These are phyloP conservation scores for Copidosoma aretas DNA, from an alignment of 2,888 invertebrate species.

Conservation along the genomic window DNA sequence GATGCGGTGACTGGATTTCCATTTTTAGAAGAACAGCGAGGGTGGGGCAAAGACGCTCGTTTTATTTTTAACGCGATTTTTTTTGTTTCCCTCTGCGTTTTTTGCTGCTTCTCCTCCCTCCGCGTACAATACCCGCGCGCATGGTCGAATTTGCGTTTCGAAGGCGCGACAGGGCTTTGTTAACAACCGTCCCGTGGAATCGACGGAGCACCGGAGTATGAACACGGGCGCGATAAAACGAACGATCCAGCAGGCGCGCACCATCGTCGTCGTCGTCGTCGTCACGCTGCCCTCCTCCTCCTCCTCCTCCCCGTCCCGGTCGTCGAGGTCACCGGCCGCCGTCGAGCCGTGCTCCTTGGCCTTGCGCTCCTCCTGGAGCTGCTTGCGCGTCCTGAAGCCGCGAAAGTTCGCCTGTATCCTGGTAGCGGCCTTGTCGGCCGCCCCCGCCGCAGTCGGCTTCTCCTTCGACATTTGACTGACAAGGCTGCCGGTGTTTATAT, in stretches of 20 bases:
- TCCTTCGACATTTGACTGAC: constrained; percentile 24
- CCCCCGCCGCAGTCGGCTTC: constrained; percentile 4
- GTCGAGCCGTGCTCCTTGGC: constrained; percentile 26
- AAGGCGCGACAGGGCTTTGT: no score
- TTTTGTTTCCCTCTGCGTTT: not conserved
- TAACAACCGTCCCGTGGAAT: no score
- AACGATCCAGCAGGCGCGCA: not conserved
- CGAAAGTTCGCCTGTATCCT: constrained; percentile 68
- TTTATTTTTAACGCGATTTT: not conserved
- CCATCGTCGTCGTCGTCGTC: constrained; percentile 15
- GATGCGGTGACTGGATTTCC: not conserved
- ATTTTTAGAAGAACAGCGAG: not conserved
- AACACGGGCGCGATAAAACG: no score
- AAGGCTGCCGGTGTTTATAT: no score
- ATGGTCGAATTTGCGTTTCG: no score
- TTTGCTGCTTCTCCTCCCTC: no score
- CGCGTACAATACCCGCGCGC: no score
- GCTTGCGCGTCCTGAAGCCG: constrained; percentile 66
- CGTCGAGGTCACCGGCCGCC: not conserved
- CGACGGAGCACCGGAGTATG: no score
- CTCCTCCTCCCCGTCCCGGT: no score
- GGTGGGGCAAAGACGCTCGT: not conserved
- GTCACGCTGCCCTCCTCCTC: no score
- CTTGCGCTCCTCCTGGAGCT: constrained; percentile 53
- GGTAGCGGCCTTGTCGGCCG: constrained; percentile 61